Base-by-base conservation (phyloP, 2,888 invertebrate genomes). In the Stenolophus ochropezus region DNA sequence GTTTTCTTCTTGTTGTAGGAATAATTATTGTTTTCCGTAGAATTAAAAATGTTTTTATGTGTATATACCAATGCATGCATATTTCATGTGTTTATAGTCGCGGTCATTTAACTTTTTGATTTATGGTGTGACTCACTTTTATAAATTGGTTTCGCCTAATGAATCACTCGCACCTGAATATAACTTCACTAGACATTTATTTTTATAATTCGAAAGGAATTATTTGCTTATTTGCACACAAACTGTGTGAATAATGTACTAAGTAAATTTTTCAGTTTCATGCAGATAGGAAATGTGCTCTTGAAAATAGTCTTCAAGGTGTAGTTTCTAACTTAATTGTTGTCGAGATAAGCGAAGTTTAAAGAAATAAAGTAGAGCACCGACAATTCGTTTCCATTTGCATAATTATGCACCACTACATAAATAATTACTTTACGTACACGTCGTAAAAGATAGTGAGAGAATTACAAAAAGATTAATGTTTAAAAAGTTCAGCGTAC, bases 251-350 rank as follows among this genome's bases (percentile, higher is more conserved):
- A 6, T 42, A 8, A 42, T 42, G n/a, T n/a, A n/a, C n/a, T n/a
- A n/a, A n/a, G n/a, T n/a, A n/a, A n/a, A n/a, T n/a, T n/a, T 42
- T 42, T 42, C 11, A 42, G 33, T 42, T 11, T 42, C 33, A 0
- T 42, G 33, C 11, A 42, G 33, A 42, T 42, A 42, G 8, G 1
- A 8, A 42, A 42, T 1, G 33, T 42, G 33, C 33, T 21, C 56
- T 21, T 16, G 56, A 56, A 56, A 56, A 56, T 56, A 11, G 21
- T 21, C 56, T 56, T 61, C 25, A 21, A 61, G 23, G 23, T 61
- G 23, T 61, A 61, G 25, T 61, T 61, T 23, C 25, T 6, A 61
- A 61, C 61, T 61, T 61, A 61, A 61, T 61, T 27, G 61, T 61
- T 25, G 23, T 61, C 14, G n/a, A 61, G 61, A 56, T 11, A 56